Percentiles rank a stretch among this genome's conserved stretches.
Evolutionary conservation across 2,113 vertebrate genomes (phyloP).

Genomic region (Myocastor coypus): DNA sequence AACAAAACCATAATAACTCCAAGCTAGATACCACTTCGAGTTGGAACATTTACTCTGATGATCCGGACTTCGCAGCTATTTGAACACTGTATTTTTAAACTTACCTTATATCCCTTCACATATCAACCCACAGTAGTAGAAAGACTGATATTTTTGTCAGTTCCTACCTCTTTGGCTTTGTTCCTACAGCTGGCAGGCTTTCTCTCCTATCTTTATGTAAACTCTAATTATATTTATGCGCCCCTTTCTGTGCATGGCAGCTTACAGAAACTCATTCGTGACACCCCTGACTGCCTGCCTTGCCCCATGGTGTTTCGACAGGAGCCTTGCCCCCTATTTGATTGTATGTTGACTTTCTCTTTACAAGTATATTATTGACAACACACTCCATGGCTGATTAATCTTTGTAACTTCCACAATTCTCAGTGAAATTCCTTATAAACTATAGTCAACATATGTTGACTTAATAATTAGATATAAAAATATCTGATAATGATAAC

Average conservation of each 20-base stretch:
- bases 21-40: neutral
- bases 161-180: neutral
- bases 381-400: neutral
- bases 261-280: neutral
- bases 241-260: neutral
- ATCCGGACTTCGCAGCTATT: neutral
- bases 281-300: neutral
- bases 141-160: neutral
- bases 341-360: neutral
- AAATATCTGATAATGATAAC: neutral
- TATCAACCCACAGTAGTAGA: neutral
- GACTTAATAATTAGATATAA: neutral
- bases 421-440: neutral
- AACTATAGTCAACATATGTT: conserved; percentile 3
- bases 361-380: neutral
- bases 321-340: neutral
- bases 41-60: neutral
- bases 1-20: neutral
- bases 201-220: neutral
- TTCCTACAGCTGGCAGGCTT: neutral
- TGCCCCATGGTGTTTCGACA: neutral
- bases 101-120: neutral
- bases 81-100: neutral
- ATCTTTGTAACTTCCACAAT: neutral
- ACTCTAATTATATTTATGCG: neutral